phyloP scores from a whole-genome alignment of 2,888 invertebrate genomes.

The Oligia fasciuncula region DNA sequence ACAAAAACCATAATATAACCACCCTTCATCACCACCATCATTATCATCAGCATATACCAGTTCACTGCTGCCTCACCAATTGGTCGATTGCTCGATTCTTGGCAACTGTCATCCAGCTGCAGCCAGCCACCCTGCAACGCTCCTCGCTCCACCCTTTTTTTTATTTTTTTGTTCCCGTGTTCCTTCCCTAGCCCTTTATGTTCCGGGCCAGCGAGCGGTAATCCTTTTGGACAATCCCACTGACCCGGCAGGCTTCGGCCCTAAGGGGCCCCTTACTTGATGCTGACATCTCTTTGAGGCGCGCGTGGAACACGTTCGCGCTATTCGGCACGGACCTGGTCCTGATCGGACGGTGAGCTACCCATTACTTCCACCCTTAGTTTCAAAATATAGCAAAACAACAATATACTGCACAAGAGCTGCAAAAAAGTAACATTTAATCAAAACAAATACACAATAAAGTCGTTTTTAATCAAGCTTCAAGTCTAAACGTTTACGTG shows the following conservation, averaged over 20 bases:
- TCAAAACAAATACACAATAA: not conserved
- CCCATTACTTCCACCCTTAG: not conserved
- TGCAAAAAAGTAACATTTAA: slow-evolving; percentile 13
- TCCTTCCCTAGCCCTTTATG: too few species aligned
- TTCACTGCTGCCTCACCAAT: not conserved
- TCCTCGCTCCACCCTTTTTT: not conserved
- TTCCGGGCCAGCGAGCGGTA: too few species aligned
- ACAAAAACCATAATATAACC: not conserved
- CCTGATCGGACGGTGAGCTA: too few species aligned
- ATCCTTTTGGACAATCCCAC: too few species aligned
- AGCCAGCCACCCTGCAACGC: not conserved
- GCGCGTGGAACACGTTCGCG: too few species aligned
- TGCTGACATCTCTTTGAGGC: too few species aligned
- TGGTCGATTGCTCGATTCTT: not conserved
- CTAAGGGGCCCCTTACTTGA: too few species aligned
- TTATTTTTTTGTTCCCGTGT: too few species aligned
- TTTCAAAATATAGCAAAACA: not conserved
- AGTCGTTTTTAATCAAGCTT: slow-evolving; percentile 27
- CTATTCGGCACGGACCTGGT: too few species aligned
- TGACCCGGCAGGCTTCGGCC: too few species aligned
- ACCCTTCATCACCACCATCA: not conserved
- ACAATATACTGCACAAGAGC: not conserved
- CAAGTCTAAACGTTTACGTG: slow-evolving; percentile 21
- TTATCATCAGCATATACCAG: not conserved
- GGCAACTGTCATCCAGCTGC: not conserved